Evolutionary conservation across 2,113 vertebrate genomes (phyloP), one percentile per base, ranked within the genome.

Genomic region (Pedetes capensis): DNA sequence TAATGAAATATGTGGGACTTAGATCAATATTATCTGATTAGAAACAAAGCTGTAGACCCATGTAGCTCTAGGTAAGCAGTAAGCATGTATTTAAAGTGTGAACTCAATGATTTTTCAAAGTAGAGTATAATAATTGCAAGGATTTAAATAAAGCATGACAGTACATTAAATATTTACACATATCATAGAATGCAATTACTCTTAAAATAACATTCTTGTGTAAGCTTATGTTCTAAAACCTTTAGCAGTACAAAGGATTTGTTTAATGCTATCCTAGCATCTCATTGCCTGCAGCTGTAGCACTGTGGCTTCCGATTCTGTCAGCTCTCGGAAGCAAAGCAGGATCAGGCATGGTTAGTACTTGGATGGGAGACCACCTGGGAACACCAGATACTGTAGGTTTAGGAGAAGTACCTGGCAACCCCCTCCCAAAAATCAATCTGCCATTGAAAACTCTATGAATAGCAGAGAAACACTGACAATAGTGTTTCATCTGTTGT

Each of bases 91-190:
- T 85, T 69, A 85, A 85, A 81, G 3, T 13, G 68, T 47, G 13
- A 75, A 39, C 78, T 82, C 16, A 74, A 37, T 84, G 91, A 91
- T 86, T 92, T 55, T 91, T 86, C 32, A 68, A 64, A 78, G 16
- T 11, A 72, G 22, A 86, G 74, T 29, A 63, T 57, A 7, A 16
- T 66, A 37, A 55, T 61, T 78, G 49, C 3, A 57, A 69, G 42
- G 7, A 61, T 89, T 89, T 74, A 87, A 95, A 64, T 79, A 42
- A 93, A 49, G 51, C 11, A 13, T 79, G 18, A 75, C 4, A 27
- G 3, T 9, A 10, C 13, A 64, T 90, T 94, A 64, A 78, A 68
- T 76, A 72, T 92, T 68, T 93, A 61, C 53, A 39, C 71, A 42
- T 79, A 55, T 74, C 64, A 18, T 66, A 63, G 27, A 76, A 53